Evolutionary conservation across 2,888 invertebrate species (phyloP), one percentile per base, ranked within the genome.

Genomic region (Allygus modestus): DNA sequence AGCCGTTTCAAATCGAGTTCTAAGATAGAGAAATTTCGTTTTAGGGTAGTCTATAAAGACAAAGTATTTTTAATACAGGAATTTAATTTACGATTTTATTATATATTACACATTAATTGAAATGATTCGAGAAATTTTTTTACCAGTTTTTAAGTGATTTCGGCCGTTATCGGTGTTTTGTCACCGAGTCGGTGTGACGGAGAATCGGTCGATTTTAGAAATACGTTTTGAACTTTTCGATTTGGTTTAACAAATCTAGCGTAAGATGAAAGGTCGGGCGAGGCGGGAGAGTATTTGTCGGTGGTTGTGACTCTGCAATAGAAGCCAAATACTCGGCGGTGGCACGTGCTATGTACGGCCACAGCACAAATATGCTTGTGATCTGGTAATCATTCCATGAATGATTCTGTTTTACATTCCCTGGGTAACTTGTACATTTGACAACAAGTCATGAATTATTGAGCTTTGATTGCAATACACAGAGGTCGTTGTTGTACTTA

Each of bases 381-480:
- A 75, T 75, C 73, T 23, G 23, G 73, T 37, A 73, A 83, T 83
- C 83, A 83, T 83, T 83, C 83, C 75, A 75, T 83, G 83, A 83
- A 83, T 83, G 83, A 54, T 83, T 83, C 73, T 73, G 33, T 43
- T 33, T 37, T 75, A 83, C 83, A 83, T 83, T 83, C 83, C 83
- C 73, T 58, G 58, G 26, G 23, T 75, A 73, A 71, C 20, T 73
- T 37, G 43, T 41, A 71, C 23, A 83, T 37, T 73, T 41, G 61
- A 61, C 58, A 69, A 31, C 26, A 81, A 75, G 26, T 81, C 71
- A 37, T 83, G 31, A 73, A 73, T 54, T 20, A 73, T 83, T 83
- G 83, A 83, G 83, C 83, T 83, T 83, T 83, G 54, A 51, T 83
- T 83, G 73, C 54, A 73, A 54, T 73, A 73, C 58, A 73, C 31